phyloP scores from a whole-genome alignment of 2,797 vertebrate genomes.

The Peromyscus attwateri region DNA sequence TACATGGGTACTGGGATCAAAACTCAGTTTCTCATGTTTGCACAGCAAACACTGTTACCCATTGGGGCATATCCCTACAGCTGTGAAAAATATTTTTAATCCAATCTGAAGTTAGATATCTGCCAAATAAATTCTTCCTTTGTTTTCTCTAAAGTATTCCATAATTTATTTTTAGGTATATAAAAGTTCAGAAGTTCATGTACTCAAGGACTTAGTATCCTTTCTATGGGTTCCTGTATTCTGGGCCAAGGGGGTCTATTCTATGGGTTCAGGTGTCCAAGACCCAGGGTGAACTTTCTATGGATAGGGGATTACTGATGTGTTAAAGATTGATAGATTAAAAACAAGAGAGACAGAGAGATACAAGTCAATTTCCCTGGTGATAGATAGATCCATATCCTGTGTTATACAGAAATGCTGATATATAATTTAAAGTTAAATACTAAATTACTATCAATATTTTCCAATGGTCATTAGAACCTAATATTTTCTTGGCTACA shows the following conservation, averaged over 20 bases:
- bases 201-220: not conserved
- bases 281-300: not conserved
- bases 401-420: not conserved
- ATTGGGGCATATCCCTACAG: not conserved
- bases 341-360: not conserved
- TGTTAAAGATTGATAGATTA: not conserved
- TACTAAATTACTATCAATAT: not conserved
- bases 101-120: not conserved
- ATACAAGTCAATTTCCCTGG: not conserved
- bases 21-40: not conserved
- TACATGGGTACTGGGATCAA: not conserved
- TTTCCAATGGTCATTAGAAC: not conserved
- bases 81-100: not conserved
- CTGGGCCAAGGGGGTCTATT: not conserved
- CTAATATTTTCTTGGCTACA: not conserved
- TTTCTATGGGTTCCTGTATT: not conserved
- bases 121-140: not conserved
- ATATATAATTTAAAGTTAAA: constrained; percentile 36
- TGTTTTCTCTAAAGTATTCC: not conserved
- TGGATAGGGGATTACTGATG: not conserved
- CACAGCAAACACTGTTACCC: not conserved
- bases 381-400: not conserved
- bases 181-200: not conserved
- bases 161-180: not conserved
- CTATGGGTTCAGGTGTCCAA: not conserved